Evolutionary conservation across 2,888 invertebrate genomes (phyloP), one percentile per base, ranked within the genome.

Genomic region (Drosophila pegasa): DNA sequence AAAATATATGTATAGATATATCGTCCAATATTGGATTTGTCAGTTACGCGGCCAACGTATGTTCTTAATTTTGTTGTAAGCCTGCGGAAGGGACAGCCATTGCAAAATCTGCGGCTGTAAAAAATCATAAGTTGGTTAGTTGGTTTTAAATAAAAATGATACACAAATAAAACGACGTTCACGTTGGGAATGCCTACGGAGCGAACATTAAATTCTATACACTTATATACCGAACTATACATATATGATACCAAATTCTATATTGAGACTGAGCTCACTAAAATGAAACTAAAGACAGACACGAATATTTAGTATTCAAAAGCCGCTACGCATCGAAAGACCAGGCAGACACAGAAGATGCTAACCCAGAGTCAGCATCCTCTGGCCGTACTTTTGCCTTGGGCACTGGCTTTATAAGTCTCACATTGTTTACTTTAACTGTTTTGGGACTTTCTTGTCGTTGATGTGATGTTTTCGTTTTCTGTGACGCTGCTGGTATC

Each of bases 321-420:
- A 37, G 29, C 27, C 35, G 45, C 45, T 71, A 59, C 37, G 27
- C 16, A 8, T 18, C 40, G 22, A 29, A 9, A 16, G 31, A 57
- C 10, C 29, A 51, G 50, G 18, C 20, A 33, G 54, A 70, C 37
- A 35, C 16, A 37, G 47, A 29, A 43, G 87, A 86, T 6, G 70
- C 59, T 37, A 65, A 25, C 84, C 83, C 83, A 14, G 83, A 83
- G 35, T 83, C 83, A 33, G 57, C 59, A 60, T 83, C 83, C 25
- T 69, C 67, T 20, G 70, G 54, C 35, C 78, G 52, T 40, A 37
- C 60, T 27, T 25, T 43, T 35, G 69, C 45, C 58, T 75, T 84
- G 37, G 87, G 78, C 56, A 84, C 71, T 25, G 88, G 64, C 52
- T 70, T 45, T 20, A 84, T 67, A 38, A 88, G 71, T 16, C 71